phyloP scores from a whole-genome alignment of 2,113 vertebrate species.

The Notarius quadriscutis region DNA sequence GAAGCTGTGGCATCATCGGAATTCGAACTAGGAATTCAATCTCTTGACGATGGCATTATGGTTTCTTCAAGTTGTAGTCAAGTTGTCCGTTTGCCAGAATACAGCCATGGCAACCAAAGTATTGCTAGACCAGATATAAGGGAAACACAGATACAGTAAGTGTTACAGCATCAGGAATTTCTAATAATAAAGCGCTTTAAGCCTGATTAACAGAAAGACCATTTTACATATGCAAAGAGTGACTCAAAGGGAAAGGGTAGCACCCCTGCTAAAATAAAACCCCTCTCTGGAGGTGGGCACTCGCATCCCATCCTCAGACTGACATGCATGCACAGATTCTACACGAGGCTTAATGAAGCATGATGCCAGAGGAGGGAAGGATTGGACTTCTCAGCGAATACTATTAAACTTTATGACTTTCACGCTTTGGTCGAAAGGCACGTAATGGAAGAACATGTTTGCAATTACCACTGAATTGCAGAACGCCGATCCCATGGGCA shows the following conservation, averaged over 20 bases:
- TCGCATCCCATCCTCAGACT: slow-evolving; percentile 18
- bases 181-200: no score
- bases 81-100: neutral
- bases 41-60: no score
- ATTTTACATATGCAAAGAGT: neutral
- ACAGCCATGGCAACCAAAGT: neutral
- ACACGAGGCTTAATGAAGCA: slow-evolving; percentile 47
- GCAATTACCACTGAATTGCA: slow-evolving; percentile 26
- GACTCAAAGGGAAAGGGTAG: neutral
- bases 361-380: slow-evolving; percentile 41
- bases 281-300: neutral
- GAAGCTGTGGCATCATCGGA: no score
- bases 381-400: slow-evolving; percentile 45
- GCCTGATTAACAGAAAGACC: neutral
- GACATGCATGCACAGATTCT: slow-evolving; percentile 29
- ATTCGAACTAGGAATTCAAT: no score
- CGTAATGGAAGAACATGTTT: slow-evolving; percentile 51
- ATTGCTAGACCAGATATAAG: neutral
- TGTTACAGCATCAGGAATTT: neutral
- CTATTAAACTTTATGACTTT: slow-evolving; percentile 55
- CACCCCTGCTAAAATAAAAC: slow-evolving; percentile 22
- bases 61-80: neutral
- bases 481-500: slow-evolving; percentile 37
- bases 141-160: neutral
- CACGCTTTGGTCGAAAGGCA: slow-evolving; percentile 45